phyloP scores from a whole-genome alignment of 2,797 vertebrate genomes.

The Muscicapa comitata region DNA sequence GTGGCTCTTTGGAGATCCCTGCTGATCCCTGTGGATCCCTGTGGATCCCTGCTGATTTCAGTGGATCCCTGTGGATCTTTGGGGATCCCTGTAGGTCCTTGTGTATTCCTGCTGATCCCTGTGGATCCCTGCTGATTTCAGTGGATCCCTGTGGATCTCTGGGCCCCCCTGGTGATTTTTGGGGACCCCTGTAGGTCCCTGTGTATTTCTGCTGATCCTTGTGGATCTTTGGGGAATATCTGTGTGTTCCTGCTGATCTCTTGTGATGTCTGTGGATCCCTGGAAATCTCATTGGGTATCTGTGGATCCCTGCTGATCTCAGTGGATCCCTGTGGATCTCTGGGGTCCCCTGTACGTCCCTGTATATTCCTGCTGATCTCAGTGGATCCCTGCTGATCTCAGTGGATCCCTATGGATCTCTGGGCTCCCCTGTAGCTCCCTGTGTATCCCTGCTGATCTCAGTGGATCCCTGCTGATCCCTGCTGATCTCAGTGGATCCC shows the following conservation, averaged over 20 bases:
- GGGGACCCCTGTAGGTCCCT: accelerated
- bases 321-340: accelerated
- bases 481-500: too few species aligned
- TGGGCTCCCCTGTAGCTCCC: too few species aligned
- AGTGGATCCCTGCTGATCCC: too few species aligned
- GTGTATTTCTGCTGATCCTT: accelerated
- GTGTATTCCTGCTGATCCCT: too few species aligned
- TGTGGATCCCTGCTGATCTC: neutral
- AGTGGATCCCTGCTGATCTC: too few species aligned
- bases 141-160: accelerated
- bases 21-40: accelerated
- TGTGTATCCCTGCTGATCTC: too few species aligned
- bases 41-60: accelerated
- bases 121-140: too few species aligned
- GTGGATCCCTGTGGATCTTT: accelerated
- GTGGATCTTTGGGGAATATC: accelerated
- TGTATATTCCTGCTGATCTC: too few species aligned
- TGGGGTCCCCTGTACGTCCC: too few species aligned
- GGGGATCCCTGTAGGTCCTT: too few species aligned
- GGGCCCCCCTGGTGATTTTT: accelerated
- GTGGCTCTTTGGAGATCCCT: accelerated
- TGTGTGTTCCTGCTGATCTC: too few species aligned
- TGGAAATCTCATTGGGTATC: neutral
- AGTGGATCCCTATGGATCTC: too few species aligned
- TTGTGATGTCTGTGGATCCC: accelerated